Base-by-base conservation (phyloP, 2,797 vertebrate species). In the Fringilla coelebs region DNA sequence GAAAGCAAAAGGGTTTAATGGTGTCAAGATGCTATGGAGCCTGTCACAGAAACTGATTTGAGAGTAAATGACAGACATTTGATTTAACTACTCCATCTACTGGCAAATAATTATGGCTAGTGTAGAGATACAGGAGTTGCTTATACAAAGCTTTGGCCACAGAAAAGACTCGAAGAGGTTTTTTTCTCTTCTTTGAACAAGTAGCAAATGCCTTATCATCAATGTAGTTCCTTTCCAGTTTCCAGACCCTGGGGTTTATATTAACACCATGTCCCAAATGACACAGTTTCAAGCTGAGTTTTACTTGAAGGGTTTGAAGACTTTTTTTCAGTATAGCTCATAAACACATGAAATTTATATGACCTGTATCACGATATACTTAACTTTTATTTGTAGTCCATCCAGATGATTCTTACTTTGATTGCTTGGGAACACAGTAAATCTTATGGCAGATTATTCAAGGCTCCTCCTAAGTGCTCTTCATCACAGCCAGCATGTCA, bases 11-110 rank as follows among this genome's bases (percentile, higher is more conserved):
- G 40, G 52, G 45, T 87, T 94, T 91, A 87, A 83, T 51, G 24
- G 32, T 90, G 85, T 81, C 68, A 87, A 87, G 84, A 85, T 92
- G 58, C 76, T 87, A 43, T 40, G 22, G 88, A 92, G 76, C 54
- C 72, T 85, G 52, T 71, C 80, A 86, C 14, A 87, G 0, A 94
- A 92, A 94, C 67, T 45, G 60, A 87, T 76, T 61, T 0, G 0
- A 76, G 11, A 55, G 55, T 19, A 88, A 89, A 55, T 90, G 82
- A 94, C 8, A 96, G 87, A 95, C 95, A 96, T 94, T 93, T 97
- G 94, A 97, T 95, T 97, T 96, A 95, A 97, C 92, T 96, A 93
- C 97, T 96, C 96, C 96, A 96, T 90, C 96, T 97, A 93, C 96
- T 96, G 96, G 96, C 91, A 97, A 96, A 92, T 83, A 73, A 93